A percentile compares a stretch with the other conserved stretches of the same genome.
Conservation (phyloP, 2,888 invertebrate genomes). For the Cheilosia scutellata region DNA sequence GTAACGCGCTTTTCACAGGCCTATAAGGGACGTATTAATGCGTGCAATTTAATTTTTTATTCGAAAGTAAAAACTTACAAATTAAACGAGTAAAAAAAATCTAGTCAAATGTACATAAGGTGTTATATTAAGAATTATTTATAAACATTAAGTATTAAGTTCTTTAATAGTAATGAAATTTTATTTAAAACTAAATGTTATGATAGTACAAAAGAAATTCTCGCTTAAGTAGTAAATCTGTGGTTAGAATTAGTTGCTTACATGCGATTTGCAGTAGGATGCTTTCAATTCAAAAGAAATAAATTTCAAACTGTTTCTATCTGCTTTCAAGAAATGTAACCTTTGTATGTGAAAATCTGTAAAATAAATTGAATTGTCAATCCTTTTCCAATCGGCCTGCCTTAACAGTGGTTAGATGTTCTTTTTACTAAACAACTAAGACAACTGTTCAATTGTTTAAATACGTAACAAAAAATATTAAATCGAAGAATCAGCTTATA, state of each 20-base stretch:
- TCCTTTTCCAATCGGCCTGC: not conserved
- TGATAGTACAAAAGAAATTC: constrained; percentile 39
- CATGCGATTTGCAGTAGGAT: too few species aligned
- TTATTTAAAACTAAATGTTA: constrained; percentile 37
- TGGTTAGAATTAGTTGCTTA: too few species aligned
- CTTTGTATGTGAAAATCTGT: not conserved
- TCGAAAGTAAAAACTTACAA: not conserved
- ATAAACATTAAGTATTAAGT: not conserved
- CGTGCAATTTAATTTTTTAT: not conserved
- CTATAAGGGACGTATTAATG: too few species aligned
- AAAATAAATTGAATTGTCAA: not conserved
- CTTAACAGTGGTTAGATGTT: not conserved
- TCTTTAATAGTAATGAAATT: constrained; percentile 14
- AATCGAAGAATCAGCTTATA: constrained; percentile 2
- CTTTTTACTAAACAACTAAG: not conserved
- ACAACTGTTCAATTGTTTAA: not conserved
- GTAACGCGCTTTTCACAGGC: too few species aligned
- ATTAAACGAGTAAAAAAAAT: not conserved
- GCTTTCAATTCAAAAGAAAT: too few species aligned
- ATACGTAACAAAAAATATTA: constrained; percentile 14
- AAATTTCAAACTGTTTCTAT: too few species aligned
- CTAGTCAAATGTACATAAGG: constrained; percentile 37
- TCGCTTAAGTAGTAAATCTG: not conserved
- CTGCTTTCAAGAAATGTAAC: too few species aligned
- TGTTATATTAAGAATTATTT: constrained; percentile 11